phyloP scores from a whole-genome alignment of 2,113 vertebrate genomes.

The Proterorhinus semilunaris region DNA sequence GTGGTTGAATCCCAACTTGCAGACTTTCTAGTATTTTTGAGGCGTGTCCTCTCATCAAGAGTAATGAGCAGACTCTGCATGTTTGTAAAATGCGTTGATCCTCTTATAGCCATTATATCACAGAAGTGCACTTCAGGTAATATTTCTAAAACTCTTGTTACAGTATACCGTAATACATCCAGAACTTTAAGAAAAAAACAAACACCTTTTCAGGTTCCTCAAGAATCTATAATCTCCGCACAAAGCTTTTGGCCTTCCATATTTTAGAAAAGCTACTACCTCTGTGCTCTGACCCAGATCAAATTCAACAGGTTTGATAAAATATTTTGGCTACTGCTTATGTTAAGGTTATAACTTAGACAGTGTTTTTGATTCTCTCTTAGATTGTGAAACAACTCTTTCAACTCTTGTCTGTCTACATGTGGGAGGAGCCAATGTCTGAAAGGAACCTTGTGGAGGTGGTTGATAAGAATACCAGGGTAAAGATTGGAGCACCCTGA shows the following conservation, averaged over 20 bases:
- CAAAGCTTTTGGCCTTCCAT: conserved; percentile 79
- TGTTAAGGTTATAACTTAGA: background rate
- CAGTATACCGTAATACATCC: too few species aligned
- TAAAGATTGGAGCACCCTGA: conserved; percentile 26
- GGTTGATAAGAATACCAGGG: conserved; percentile 58
- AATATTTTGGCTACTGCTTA: background rate
- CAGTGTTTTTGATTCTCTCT: conserved; percentile 7
- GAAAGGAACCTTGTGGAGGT: conserved; percentile 53
- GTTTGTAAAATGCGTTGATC: conserved; percentile 79
- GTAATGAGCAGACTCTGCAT: conserved; percentile 71
- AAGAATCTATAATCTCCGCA: conserved; percentile 75
- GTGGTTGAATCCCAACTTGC: conserved; percentile 78
- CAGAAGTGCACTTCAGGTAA: conserved; percentile 74
- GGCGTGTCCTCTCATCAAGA: conserved; percentile 74
- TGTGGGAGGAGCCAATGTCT: conserved; percentile 79
- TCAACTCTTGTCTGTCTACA: conserved; percentile 74
- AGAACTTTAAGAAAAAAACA: too few species aligned
- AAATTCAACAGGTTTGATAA: conserved; percentile 72
- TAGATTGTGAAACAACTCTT: conserved; percentile 80
- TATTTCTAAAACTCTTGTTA: background rate
- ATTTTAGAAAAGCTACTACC: conserved; percentile 79
- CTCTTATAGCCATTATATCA: conserved; percentile 78
- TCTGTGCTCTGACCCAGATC: conserved; percentile 71
- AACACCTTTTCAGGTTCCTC: conserved; percentile 57
- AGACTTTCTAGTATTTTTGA: conserved; percentile 80